These are phyloP conservation scores for Stegodyphus mimosarum DNA, from an alignment of 1,140 invertebrate species.

Conservation along the genomic window DNA sequence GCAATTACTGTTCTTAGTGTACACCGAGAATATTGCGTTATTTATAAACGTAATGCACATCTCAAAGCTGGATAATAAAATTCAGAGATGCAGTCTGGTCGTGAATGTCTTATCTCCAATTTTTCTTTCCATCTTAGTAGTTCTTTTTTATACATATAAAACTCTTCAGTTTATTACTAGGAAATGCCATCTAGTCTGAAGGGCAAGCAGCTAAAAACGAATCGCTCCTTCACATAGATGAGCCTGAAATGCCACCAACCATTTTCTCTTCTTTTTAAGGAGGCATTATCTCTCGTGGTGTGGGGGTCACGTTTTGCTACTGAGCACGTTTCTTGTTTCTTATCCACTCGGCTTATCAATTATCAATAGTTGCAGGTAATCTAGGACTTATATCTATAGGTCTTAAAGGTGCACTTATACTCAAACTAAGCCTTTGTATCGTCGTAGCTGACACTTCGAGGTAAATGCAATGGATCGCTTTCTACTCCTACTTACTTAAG, in stretches of 20 bases:
- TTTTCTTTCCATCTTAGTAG: background rate
- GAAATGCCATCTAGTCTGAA: slow-evolving; percentile 19
- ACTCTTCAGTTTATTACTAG: slow-evolving; percentile 23
- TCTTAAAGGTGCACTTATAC: no score
- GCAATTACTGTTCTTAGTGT: background rate
- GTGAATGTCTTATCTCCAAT: slow-evolving; percentile 12
- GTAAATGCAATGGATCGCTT: no score
- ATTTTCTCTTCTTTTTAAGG: slow-evolving; percentile 17
- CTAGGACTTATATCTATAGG: slow-evolving; percentile 11
- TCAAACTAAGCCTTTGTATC: no score
- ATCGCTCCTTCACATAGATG: background rate
- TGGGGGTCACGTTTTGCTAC: slow-evolving; percentile 26
- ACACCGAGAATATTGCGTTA: slow-evolving; percentile 3
- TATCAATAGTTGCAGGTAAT: slow-evolving; percentile 31
- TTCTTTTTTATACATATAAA: slow-evolving; percentile 10
- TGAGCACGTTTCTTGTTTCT: slow-evolving; percentile 41
- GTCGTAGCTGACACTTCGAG: no score
- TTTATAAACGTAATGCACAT: slow-evolving; percentile 35
- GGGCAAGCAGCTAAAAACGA: slow-evolving; percentile 34
- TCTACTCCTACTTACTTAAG: no score
- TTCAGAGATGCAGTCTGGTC: slow-evolving; percentile 11
- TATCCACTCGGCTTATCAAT: slow-evolving; percentile 28
- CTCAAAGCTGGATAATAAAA: slow-evolving; percentile 27
- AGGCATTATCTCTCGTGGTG: slow-evolving; percentile 35
- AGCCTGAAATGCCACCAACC: background rate